Evolutionary conservation across 2,888 invertebrate genomes (phyloP).

Genomic region (Steinernema carpocapsae): DNA sequence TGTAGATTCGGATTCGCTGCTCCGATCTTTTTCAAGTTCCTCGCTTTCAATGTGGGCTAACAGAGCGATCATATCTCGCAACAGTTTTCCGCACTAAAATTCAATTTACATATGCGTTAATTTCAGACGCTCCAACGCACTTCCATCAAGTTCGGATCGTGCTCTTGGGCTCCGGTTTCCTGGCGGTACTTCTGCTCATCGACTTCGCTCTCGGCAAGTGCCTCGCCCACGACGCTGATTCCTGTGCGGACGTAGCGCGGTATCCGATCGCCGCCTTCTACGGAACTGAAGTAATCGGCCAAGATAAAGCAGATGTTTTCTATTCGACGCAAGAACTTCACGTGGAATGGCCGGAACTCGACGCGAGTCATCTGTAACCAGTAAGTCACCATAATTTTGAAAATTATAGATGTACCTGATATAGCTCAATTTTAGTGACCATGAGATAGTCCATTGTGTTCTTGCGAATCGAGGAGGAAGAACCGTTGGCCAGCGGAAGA

Average conservation of each 20-base stretch:
- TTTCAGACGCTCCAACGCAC: neutral
- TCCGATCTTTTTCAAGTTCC: neutral
- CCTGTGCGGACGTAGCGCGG: neutral
- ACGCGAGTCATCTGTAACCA: neutral
- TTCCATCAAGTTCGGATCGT: slow-evolving; percentile 1
- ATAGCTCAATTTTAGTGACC: slow-evolving; percentile 10
- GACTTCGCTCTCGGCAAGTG: neutral
- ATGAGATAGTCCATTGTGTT: neutral
- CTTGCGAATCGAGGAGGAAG: neutral
- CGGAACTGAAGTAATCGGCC: slow-evolving; percentile 23
- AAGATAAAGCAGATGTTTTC: slow-evolving; percentile 31
- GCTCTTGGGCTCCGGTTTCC: neutral
- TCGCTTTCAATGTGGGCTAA: neutral
- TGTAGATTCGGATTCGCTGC: neutral
- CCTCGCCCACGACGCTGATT: slow-evolving; percentile 2
- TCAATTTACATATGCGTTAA: neutral
- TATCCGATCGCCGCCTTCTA: neutral
- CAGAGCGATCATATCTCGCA: neutral
- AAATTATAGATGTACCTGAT: slow-evolving; percentile 1
- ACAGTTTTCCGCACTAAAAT: slow-evolving; percentile 4
- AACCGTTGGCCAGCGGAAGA: neutral
- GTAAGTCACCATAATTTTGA: too few species aligned
- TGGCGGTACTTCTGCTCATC: slow-evolving; percentile 21
- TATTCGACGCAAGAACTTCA: neutral
- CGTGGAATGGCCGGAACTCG: slow-evolving; percentile 18